Conservation (phyloP, 2,113 vertebrate genomes). For the Hemibagrus wyckioides region DNA sequence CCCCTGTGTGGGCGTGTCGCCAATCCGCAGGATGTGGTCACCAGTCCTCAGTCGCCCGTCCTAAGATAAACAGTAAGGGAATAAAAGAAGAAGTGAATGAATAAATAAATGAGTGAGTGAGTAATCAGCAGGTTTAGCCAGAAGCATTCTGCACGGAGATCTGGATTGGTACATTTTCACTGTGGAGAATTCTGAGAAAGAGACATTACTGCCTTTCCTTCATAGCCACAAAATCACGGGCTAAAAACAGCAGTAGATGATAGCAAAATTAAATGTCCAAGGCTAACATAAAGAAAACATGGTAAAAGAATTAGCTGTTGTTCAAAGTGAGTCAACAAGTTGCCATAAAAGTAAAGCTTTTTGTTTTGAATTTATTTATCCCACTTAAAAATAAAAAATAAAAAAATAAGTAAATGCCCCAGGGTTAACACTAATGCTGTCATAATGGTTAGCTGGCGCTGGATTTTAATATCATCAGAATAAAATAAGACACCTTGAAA, state of each 20-base stretch:
- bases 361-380: background rate
- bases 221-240: background rate
- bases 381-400: background rate
- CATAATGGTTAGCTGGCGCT: background rate
- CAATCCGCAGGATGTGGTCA: slow-evolving; percentile 93
- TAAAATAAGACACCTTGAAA: slow-evolving; percentile 15
- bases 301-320: background rate
- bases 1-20: slow-evolving; percentile 83
- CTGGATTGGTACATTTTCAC: background rate
- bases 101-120: background rate
- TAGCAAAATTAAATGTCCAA: background rate
- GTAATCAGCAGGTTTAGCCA: background rate
- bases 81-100: background rate
- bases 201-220: background rate
- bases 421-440: slow-evolving; percentile 5
- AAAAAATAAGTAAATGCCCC: background rate
- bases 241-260: background rate
- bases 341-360: background rate
- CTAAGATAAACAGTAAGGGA: slow-evolving; percentile 63
- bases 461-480: slow-evolving; percentile 3
- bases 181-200: background rate
- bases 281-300: background rate
- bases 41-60: slow-evolving; percentile 89
- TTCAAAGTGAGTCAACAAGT: background rate
- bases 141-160: background rate